Percentiles rank a stretch among this genome's conserved stretches.
Evolutionary conservation across 2,113 vertebrate species (phyloP).

Genomic region (Protobothrops flavoviridis): DNA sequence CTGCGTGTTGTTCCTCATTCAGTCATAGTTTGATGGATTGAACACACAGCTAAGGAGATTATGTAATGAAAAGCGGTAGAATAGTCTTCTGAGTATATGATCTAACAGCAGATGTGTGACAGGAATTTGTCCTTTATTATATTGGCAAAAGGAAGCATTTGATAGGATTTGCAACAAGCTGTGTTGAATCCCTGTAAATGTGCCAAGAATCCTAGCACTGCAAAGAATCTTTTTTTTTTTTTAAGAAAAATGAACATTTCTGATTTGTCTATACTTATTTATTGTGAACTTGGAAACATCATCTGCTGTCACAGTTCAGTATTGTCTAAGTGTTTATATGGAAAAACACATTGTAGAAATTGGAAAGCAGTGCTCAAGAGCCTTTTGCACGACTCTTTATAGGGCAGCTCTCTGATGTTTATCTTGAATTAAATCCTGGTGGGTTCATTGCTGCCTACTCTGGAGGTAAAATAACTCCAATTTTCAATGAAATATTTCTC

Average conservation of each 20-base stretch:
- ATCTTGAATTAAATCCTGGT: background rate
- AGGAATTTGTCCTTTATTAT: slow-evolving; percentile 40
- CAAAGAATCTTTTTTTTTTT: slow-evolving; percentile 25
- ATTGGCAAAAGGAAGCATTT: slow-evolving; percentile 42
- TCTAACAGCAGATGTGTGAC: slow-evolving; percentile 24
- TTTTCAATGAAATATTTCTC: background rate
- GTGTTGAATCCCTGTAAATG: slow-evolving; percentile 35
- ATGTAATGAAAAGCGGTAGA: slow-evolving; percentile 32
- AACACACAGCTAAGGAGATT: background rate
- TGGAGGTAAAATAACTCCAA: background rate
- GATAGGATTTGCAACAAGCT: slow-evolving; percentile 15
- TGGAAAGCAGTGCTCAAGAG: background rate
- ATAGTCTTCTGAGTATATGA: background rate
- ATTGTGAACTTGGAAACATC: slow-evolving; percentile 42
- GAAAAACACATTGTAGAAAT: background rate
- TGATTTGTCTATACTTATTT: slow-evolving; percentile 34
- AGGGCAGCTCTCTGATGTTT: background rate
- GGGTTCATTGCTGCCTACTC: background rate
- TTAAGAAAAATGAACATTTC: slow-evolving; percentile 12
- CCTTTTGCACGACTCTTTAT: background rate
- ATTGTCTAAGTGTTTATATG: background rate
- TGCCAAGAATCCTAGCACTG: slow-evolving; percentile 19
- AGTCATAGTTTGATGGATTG: slow-evolving; percentile 1
- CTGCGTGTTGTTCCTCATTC: slow-evolving; percentile 21
- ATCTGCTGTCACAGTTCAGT: slow-evolving; percentile 36